A percentile compares a stretch with the other conserved stretches of the same genome.
These are phyloP conservation scores for Larimichthys polyactis DNA, from an alignment of 2,113 vertebrate species.

Conservation along the genomic window DNA sequence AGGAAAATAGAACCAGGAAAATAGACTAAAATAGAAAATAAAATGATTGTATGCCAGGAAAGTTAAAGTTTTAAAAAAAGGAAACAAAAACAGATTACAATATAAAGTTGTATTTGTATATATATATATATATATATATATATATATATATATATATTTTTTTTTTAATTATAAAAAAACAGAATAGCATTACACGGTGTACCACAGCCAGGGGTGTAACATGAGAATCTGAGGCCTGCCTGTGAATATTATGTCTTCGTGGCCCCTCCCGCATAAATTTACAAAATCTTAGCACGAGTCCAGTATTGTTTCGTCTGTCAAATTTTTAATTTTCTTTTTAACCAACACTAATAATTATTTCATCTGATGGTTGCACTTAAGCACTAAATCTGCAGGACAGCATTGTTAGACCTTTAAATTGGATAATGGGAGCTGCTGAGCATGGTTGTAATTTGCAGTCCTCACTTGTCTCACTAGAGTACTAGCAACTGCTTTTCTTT, in stretches of 20 bases:
- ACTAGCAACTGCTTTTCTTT: neutral
- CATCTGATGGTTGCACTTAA: neutral
- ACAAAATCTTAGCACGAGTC: too few species aligned
- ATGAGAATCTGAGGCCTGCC: too few species aligned
- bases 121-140: too few species aligned
- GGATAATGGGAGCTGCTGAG: constrained; percentile 20
- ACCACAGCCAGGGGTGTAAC: too few species aligned
- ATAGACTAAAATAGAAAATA: neutral
- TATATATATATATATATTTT: neutral
- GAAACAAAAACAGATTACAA: too few species aligned
- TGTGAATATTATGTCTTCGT: too few species aligned
- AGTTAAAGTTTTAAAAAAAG: neutral
- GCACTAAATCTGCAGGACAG: constrained; percentile 12
- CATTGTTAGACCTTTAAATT: neutral
- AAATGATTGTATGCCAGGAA: neutral
- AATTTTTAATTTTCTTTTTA: too few species aligned
- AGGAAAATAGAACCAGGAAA: neutral
- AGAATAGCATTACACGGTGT: too few species aligned
- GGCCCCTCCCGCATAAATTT: too few species aligned
- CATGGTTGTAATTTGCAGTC: constrained; percentile 11
- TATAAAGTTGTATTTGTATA: too few species aligned
- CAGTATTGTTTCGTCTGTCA: too few species aligned
- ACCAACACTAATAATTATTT: too few species aligned
- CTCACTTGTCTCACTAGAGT: neutral
- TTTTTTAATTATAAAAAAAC: neutral